A percentile compares a stretch with the other conserved stretches of the same genome.
These are phyloP conservation scores for Sphinx pinastri DNA, from an alignment of 2,888 invertebrate genomes.

Conservation along the genomic window DNA sequence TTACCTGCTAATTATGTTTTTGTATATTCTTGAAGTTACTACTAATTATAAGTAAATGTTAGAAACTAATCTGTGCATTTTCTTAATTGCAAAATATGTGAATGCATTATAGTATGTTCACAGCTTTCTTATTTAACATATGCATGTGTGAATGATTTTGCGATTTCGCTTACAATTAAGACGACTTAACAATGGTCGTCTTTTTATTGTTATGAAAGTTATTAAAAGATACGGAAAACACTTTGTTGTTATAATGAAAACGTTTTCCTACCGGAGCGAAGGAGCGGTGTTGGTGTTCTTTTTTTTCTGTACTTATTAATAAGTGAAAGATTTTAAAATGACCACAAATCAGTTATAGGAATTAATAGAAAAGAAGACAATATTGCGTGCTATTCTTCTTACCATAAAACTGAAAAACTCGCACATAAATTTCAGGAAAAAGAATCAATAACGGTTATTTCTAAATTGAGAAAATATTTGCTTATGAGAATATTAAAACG, in stretches of 20 bases:
- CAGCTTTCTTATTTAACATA: conserved; percentile 19
- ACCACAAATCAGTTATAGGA: no score
- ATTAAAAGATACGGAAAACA: conserved; percentile 19
- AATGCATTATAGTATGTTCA: conserved; percentile 3
- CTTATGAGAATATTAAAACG: no score
- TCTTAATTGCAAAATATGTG: not conserved
- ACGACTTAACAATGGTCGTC: conserved; percentile 8
- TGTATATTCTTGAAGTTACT: no score
- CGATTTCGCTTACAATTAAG: conserved; percentile 9
- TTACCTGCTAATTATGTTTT: no score
- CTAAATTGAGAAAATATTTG: no score
- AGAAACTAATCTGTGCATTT: conserved; percentile 3
- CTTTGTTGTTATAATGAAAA: conserved; percentile 6
- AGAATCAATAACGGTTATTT: no score
- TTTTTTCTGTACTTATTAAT: not conserved
- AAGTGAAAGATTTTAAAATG: not conserved
- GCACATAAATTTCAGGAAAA: no score
- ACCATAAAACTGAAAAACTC: no score
- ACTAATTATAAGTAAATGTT: not conserved
- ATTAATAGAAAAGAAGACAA: no score
- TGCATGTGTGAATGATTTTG: conserved; percentile 17
- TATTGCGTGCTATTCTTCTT: no score
- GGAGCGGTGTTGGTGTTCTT: not conserved
- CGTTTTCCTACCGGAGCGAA: not conserved
- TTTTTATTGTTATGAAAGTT: conserved; percentile 14